Conservation (phyloP, 2,888 invertebrate species). For the Xestia xanthographa region DNA sequence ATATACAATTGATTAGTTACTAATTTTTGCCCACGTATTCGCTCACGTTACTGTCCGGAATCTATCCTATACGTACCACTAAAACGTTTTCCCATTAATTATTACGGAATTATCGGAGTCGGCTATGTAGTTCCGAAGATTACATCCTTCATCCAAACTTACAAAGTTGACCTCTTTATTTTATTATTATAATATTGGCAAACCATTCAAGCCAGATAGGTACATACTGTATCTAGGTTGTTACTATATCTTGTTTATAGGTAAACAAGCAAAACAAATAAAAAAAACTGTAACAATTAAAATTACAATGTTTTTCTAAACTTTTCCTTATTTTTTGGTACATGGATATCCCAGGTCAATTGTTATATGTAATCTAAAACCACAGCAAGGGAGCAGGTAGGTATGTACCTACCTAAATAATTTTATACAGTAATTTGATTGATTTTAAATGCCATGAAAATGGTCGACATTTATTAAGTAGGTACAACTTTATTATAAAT, state of each 20-base stretch:
- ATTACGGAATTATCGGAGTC: background rate
- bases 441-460: background rate
- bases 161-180: no score
- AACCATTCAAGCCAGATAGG: background rate
- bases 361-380: constrained; percentile 13
- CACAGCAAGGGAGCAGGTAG: background rate
- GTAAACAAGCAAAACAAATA: background rate
- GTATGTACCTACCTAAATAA: no score
- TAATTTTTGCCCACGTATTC: no score
- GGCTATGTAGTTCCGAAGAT: no score
- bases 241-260: background rate
- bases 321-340: constrained; percentile 23
- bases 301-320: background rate
- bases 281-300: background rate
- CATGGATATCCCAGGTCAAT: constrained; percentile 19
- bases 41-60: no score
- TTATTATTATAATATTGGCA: no score
- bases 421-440: background rate
- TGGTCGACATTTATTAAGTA: background rate
- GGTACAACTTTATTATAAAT: constrained; percentile 1
- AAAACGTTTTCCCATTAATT: background rate
- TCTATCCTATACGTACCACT: background rate
- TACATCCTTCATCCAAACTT: no score
- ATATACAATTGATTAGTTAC: no score
- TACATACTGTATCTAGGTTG: background rate